Base-by-base conservation (phyloP, 2,797 vertebrate species). In the Coreius guichenoti region DNA sequence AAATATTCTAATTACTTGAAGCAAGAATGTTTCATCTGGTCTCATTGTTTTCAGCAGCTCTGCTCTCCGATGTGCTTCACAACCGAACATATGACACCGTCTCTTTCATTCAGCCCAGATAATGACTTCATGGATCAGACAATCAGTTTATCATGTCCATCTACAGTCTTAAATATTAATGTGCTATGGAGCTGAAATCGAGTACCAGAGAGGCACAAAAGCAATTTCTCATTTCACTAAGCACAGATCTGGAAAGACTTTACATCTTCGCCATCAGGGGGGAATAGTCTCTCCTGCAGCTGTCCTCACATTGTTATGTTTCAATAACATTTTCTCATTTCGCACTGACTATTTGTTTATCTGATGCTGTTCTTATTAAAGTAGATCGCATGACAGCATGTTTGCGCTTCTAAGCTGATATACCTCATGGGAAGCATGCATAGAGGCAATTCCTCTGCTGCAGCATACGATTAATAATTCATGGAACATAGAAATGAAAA, bases 391-490 rank as follows among this genome's bases (percentile, higher is more conserved):
- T 88, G 89, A 86, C 81, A 69, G 67, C 43, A 79, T 87, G 80
- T 85, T 90, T 90, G 81, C 49, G 82, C 36, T 45, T 88, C 90
- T 87, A 87, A 87, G 83, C 69, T 58, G 80, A 88, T 89, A 89
- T 90, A 83, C 87, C 72, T 83, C 82, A 39, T 63, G 65, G 80
- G 85, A 68, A 84, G 68, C 23, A 14, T 80, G 80, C 83, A 65
- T 29, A 65, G 75, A 83, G 73, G 65, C 87, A 83, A 82, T 78
- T 89, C 84, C 80, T 89, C 87, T 39, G 70, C 76, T 82, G 76
- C 63, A 65, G 33, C 16, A 54, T 29, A 33, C 3, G 21, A 89
- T 92, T 79, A 92, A 90, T 90, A 85, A 92, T 91, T 91, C 82
- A 90, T 84, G 82, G 63, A 72, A 65, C 36, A 17, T 45, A 89